Evolutionary conservation across 2,113 vertebrate genomes (phyloP).

Genomic region (Urocolius indicus): DNA sequence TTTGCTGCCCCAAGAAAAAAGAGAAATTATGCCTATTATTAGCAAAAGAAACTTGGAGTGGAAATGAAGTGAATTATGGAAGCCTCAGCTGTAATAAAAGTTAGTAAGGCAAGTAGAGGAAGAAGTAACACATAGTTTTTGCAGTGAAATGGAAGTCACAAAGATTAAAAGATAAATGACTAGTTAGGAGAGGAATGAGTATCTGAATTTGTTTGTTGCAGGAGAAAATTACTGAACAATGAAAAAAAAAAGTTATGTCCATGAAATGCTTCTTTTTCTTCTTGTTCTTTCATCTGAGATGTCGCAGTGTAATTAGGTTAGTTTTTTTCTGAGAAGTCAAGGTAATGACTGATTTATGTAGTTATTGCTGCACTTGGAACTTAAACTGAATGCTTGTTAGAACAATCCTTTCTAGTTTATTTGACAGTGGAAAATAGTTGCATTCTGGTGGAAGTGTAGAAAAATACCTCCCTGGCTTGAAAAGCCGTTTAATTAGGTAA

Average conservation of each 20-base stretch:
- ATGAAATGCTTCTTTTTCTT: not conserved
- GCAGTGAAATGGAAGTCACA: not conserved
- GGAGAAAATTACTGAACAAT: not conserved
- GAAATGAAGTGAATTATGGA: conserved; percentile 23
- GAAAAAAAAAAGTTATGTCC: not conserved
- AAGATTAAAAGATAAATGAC: not conserved
- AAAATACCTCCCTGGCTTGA: not conserved
- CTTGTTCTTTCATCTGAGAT: not conserved
- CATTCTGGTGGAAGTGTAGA: not conserved
- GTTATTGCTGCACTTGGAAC: not conserved
- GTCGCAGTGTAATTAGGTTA: not conserved
- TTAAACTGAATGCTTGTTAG: not conserved
- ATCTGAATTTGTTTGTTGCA: not conserved
- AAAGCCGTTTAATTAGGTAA: not conserved
- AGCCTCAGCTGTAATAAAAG: not conserved
- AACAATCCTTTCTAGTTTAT: not conserved
- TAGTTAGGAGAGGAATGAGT: not conserved
- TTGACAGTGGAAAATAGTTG: not conserved
- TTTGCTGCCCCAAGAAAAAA: conserved; percentile 2
- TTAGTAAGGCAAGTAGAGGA: not conserved
- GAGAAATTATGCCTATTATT: not conserved
- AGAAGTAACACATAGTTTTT: not conserved
- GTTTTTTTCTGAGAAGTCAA: not conserved
- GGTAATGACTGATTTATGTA: not conserved
- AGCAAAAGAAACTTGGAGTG: not conserved